A percentile compares a stretch with the other conserved stretches of the same genome.
phyloP scores from a whole-genome alignment of 2,797 vertebrate species.

The Pipistrellus pygmaeus region DNA sequence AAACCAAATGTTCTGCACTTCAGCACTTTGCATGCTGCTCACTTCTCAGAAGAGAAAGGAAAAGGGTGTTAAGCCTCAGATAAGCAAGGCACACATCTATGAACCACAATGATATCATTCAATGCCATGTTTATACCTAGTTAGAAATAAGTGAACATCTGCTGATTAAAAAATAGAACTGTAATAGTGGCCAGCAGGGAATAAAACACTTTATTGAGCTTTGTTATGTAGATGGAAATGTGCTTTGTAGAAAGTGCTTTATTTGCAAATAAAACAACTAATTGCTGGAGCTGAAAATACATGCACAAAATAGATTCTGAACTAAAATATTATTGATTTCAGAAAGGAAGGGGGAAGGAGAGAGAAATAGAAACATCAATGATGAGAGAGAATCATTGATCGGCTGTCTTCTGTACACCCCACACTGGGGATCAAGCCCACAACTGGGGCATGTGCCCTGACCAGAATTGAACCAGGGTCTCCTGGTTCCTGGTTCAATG shows the following conservation, averaged over 20 bases:
- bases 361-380: too few species aligned
- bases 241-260: conserved; percentile 82
- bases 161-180: conserved; percentile 83
- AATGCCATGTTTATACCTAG: conserved; percentile 83
- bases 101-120: conserved; percentile 79
- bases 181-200: conserved; percentile 82
- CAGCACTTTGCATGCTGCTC: conserved; percentile 60
- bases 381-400: too few species aligned
- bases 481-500: too few species aligned
- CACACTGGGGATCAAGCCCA: too few species aligned
- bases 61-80: conserved; percentile 70
- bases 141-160: conserved; percentile 83
- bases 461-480: too few species aligned
- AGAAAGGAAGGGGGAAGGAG: too few species aligned
- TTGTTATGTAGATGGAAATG: conserved; percentile 83
- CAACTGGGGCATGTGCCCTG: too few species aligned
- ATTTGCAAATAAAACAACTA: conserved; percentile 84
- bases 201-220: conserved; percentile 83
- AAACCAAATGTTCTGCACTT: conserved; percentile 62
- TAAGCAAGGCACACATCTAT: conserved; percentile 71
- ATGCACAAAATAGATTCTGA: conserved; percentile 58
- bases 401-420: too few species aligned
- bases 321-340: not conserved
- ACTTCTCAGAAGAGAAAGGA: conserved; percentile 72
- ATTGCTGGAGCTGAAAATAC: conserved; percentile 73